Percentiles rank a stretch among this genome's conserved stretches.
Evolutionary conservation across 2,797 vertebrate genomes (phyloP).

Genomic region (Pyrocephalus nanus): DNA sequence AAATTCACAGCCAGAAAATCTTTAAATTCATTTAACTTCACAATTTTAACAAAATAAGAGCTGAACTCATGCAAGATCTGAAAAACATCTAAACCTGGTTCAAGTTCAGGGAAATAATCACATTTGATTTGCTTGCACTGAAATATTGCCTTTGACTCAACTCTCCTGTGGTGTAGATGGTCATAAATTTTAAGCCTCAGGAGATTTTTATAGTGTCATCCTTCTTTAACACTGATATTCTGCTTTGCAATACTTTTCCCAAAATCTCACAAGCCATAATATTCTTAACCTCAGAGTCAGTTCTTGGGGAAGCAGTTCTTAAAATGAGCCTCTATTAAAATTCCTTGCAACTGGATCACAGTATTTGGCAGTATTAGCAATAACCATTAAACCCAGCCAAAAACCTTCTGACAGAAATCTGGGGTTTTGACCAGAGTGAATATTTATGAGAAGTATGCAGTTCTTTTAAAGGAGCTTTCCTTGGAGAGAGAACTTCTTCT

Average conservation of each 20-base stretch:
- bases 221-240: background rate
- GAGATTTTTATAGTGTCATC: background rate
- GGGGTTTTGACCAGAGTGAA: background rate
- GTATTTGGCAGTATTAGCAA: background rate
- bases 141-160: conserved; percentile 5
- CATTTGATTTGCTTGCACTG: background rate
- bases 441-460: background rate
- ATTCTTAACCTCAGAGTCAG: background rate
- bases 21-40: background rate
- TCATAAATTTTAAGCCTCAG: background rate
- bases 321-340: background rate
- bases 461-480: conserved; percentile 30
- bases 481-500: conserved; percentile 22
- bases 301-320: background rate
- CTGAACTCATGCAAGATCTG: background rate
- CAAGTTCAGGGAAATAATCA: background rate
- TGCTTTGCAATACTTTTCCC: background rate
- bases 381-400: background rate
- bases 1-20: background rate
- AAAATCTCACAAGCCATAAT: background rate
- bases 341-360: background rate
- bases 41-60: background rate
- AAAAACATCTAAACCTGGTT: background rate
- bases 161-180: background rate
- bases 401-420: background rate